Evolutionary conservation across 2,888 invertebrate species (phyloP).

Genomic region (Scaptomyza caliginosa): DNA sequence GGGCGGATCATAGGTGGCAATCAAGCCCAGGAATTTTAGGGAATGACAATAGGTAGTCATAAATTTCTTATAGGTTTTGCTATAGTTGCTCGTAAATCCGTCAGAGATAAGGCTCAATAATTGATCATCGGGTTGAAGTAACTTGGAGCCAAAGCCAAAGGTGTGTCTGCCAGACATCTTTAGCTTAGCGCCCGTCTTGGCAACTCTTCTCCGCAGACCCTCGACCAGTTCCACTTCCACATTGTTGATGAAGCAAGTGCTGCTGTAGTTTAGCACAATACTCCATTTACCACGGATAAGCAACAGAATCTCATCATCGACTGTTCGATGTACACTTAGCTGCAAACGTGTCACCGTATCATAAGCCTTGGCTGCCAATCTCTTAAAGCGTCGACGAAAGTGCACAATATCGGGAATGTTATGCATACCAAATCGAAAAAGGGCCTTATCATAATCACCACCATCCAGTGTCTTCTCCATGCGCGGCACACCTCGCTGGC

Average conservation of each 20-base stretch:
- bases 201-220: neutral
- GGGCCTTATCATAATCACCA: conserved; percentile 33
- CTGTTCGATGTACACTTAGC: conserved; percentile 38
- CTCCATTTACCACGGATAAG: conserved; percentile 38
- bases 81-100: neutral
- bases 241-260: conserved; percentile 5
- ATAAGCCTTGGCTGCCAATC: conserved; percentile 32
- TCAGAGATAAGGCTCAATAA: neutral
- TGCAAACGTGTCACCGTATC: conserved; percentile 31
- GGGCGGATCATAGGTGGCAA: conserved; percentile 45
- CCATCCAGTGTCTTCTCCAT: conserved; percentile 37
- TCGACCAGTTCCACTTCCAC: conserved; percentile 17
- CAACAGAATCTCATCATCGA: conserved; percentile 27
- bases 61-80: conserved; percentile 6
- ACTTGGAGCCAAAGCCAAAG: conserved; percentile 44
- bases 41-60: conserved; percentile 13
- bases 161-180: conserved; percentile 32
- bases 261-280: conserved; percentile 31
- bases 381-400: conserved; percentile 31
- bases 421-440: conserved; percentile 29
- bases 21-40: conserved; percentile 49
- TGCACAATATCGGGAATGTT: conserved; percentile 19
- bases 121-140: conserved; percentile 23
- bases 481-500: conserved; percentile 43
- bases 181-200: neutral